phyloP scores from a whole-genome alignment of 2,888 invertebrate genomes.

The Drosophila recens region DNA sequence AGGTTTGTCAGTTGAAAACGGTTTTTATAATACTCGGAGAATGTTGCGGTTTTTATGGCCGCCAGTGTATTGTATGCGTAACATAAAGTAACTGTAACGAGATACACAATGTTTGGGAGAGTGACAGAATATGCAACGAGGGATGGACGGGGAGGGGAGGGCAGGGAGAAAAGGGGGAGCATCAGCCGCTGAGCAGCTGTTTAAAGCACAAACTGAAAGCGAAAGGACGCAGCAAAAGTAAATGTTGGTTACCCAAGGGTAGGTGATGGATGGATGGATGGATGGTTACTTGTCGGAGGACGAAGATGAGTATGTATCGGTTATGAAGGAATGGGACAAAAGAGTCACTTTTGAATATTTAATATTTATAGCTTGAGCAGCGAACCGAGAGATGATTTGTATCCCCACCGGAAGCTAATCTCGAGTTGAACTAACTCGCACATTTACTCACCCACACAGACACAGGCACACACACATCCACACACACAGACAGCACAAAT shows the following conservation, averaged over 20 bases:
- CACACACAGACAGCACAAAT: no score
- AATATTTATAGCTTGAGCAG: conserved; percentile 78
- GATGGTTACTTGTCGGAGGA: conserved; percentile 24
- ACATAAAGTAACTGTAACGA: conserved; percentile 76
- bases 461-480: conserved; percentile 19
- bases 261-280: conserved; percentile 50
- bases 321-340: conserved; percentile 35
- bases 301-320: conserved; percentile 5
- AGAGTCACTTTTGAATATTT: conserved; percentile 73
- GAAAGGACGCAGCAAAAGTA: conserved; percentile 68
- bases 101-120: conserved; percentile 36
- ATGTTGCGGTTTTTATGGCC: conserved; percentile 58
- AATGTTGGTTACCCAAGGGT: conserved; percentile 42
- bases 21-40: conserved; percentile 12
- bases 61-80: conserved; percentile 66
- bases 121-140: conserved; percentile 6
- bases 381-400: conserved; percentile 79
- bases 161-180: neutral
- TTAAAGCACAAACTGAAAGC: conserved; percentile 72
- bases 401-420: conserved; percentile 80
- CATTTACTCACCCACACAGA: conserved; percentile 22
- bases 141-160: neutral
- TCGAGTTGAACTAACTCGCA: conserved; percentile 72
- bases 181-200: conserved; percentile 61
- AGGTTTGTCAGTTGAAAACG: neutral